Evolutionary conservation across 2,113 vertebrate species (phyloP), one percentile per base, ranked within the genome.

Genomic region (Scartelaos histophorus): DNA sequence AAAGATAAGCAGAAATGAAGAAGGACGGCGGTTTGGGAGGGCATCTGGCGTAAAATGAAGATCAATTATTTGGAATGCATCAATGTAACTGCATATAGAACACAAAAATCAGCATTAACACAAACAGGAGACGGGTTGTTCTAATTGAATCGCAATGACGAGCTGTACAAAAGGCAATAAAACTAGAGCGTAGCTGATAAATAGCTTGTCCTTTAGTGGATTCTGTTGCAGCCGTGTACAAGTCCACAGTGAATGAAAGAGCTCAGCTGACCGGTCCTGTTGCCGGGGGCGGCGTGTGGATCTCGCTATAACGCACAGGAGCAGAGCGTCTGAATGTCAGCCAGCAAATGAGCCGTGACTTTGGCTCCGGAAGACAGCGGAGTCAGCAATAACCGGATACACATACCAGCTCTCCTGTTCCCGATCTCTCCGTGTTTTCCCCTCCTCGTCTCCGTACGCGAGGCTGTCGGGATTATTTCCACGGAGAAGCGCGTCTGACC

Each of bases 271-370:
- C 69, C 17, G 15, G 53, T 69, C 73, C 61, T 56, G 71, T 70
- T 81, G 78, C 80, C 75, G 69, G 54, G 51, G 78, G 74, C 79
- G 1, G 35, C 76, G 69, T 60, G 70, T 56, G 64, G 22, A 68
- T 56, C 78, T 71, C 51, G n/a, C 66, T 75, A 58, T 58, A 83
- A 80, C 51, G 58, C 80, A 84, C 49, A 66, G 69, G 70, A 77
- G 70, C 75, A 73, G 79, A 78, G 66, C 19, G 74, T 69, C 76
- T 79, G 86, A 85, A 89, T 81, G 70, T 86, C 88, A 86, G 84
- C 82, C 71, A 71, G 78, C 60, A 84, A 91, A 88, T 86, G 83
- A 89, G 84, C 76, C 80, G 68, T 85, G 85, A 86, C 89, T 86
- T 88, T 89, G 77, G 79, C 62, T 67, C 56, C 1, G 49, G 13